A percentile compares a stretch with the other conserved stretches of the same genome.
Evolutionary conservation across 1,140 invertebrate genomes (phyloP).

Genomic region (Hycleus cichorii): DNA sequence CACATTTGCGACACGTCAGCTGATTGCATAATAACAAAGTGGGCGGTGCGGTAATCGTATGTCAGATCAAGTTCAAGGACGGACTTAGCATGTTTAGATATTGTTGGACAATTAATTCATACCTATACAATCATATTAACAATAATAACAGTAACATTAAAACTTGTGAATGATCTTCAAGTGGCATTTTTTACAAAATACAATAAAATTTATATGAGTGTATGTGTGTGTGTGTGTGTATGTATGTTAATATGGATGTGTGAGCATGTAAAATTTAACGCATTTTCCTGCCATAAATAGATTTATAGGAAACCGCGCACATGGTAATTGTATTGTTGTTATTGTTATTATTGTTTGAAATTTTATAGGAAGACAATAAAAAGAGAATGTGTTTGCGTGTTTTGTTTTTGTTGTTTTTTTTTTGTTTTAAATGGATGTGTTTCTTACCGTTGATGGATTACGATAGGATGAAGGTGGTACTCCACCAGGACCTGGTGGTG

Average conservation of each 20-base stretch:
- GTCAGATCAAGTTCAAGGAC: constrained; percentile 38
- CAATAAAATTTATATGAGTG: not conserved
- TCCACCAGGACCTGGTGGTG: constrained; percentile 15
- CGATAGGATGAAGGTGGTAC: constrained; percentile 33
- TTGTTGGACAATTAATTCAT: constrained; percentile 11
- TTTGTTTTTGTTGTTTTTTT: too few species aligned
- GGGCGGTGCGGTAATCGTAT: constrained; percentile 35
- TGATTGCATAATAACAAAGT: constrained; percentile 41
- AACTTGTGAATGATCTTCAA: too few species aligned
- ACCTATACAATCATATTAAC: constrained; percentile 1
- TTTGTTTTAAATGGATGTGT: not conserved
- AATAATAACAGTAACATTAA: not conserved
- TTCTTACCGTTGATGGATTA: constrained; percentile 36
- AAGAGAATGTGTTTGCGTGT: too few species aligned
- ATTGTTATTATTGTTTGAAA: too few species aligned
- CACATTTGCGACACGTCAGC: constrained; percentile 35
- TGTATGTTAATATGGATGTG: too few species aligned
- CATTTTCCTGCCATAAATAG: constrained; percentile 13
- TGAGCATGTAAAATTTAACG: not conserved
- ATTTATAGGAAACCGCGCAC: constrained; percentile 5
- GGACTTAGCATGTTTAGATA: constrained; percentile 30
- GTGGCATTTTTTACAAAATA: not conserved
- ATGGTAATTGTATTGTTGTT: not conserved
- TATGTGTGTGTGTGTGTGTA: too few species aligned
- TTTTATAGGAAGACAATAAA: too few species aligned